Base-by-base conservation (phyloP, 2,888 invertebrate species). In the Dastarcus helophoroides region DNA sequence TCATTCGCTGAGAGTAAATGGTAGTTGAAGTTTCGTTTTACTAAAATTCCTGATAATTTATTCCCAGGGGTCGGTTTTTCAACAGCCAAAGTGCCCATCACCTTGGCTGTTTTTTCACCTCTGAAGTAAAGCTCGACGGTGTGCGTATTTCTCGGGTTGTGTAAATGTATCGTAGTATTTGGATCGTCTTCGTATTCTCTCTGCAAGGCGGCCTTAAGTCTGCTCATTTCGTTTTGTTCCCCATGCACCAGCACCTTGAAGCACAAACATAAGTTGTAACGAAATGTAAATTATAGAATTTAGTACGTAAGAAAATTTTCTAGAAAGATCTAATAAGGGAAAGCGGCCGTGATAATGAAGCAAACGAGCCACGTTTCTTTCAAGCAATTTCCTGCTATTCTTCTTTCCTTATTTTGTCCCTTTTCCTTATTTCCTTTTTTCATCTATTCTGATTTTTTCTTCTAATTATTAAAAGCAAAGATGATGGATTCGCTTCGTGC, bases 41-140 rank as follows among this genome's bases (percentile, higher is more conserved):
- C 91, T 22, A 98, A 67, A 35, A 98, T 79, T 0, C 98, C 98
- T 4, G 94, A 89, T 3, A 98, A 62, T 37, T 73, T 70, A 35
- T 79, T 73, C 8, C 81, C 84, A 1, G 86, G 75, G 43, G 71
- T 71, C 0, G 94, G 89, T 24, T 77, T 74, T 29, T 81, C 77
- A 48, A 85, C 70, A 0, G 97, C 97, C 38, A 98, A 63, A 2
- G 76, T 72, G 0, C 98, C 98, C 79, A 98, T 94, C 26, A 88
- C 93, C 70, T 98, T 98, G 2, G 97, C 97, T 3, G 91, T 94
- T 65, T 95, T 97, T 60, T 98, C 97, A 13, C 97, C 98, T 22
- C 93, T 68, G 64, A 99, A 98, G 51, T 90, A 83, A 32, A 98
- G 71, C 45, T 88, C 78, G 0, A 99, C 88, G 1, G 79, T 79